Evolutionary conservation across 2,888 invertebrate genomes (phyloP), one percentile per base, ranked within the genome.

Genomic region (Drosophila melanosoma): DNA sequence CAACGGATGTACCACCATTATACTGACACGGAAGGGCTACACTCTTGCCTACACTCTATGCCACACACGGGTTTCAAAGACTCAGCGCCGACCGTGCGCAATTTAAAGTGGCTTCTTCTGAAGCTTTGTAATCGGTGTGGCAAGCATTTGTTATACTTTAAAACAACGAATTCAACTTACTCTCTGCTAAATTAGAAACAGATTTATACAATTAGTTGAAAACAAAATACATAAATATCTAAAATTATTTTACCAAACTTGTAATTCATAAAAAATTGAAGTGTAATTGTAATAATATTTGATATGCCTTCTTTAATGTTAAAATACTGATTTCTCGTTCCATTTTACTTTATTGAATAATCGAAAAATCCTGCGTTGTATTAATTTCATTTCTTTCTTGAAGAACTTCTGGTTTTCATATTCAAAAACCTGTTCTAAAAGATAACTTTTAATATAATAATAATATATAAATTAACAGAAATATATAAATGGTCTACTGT

Each of bases 1-100:
- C 85, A 85, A 89, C 89, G 85, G 85, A 89, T 85, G 85, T 89
- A 76, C 85, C 82, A 85, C 89, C 85, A 86, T 86, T 86, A 86
- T 88, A 80, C 82, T 74, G 89, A 89, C 89, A 86, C 85, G 85
- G 59, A 85, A 84, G 69, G 84, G 80, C 84, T 75, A 89, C 74
- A 83, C 81, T 69, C 15, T 57, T 69, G 67, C 77, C 67, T 23
- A 23, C 23, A 23, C 26, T 58, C 79, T 49, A 69, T 62, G 53
- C 68, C 72, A 63, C 48, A 38, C 73, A 53, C 68, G 42, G 61
- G 56, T 73, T 64, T 66, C 32, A 57, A 77, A 81, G 74, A 54
- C 48, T 64, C 66, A 62, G 38, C 58, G 42, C 40, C 82, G 74
- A 66, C 81, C 81, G 87, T 89, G 87, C 87, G 79, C 89, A 79